phyloP scores from a whole-genome alignment of 2,797 vertebrate genomes.

The Synaphobranchus kaupii region DNA sequence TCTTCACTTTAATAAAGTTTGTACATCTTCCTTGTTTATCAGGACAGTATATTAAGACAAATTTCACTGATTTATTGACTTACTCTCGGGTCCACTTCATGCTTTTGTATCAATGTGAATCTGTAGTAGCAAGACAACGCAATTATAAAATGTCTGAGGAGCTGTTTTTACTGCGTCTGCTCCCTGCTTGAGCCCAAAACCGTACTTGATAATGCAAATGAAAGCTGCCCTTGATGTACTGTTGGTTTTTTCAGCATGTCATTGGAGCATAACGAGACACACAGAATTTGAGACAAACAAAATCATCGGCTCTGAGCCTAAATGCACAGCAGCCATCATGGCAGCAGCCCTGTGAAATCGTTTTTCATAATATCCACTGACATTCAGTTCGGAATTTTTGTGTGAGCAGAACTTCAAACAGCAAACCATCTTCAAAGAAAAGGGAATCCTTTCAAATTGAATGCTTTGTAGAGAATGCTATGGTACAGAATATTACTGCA shows the following conservation, averaged over 20 bases:
- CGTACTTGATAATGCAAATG: neutral
- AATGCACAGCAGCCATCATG: neutral
- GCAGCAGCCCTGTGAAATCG: neutral
- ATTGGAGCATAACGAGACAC: neutral
- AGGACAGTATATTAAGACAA: neutral
- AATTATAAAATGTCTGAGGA: slow-evolving; percentile 2
- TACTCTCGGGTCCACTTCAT: neutral
- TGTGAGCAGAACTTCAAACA: slow-evolving; percentile 12
- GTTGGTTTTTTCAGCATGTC: neutral
- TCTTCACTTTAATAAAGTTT: neutral
- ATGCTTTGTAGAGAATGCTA: neutral
- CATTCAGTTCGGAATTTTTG: neutral
- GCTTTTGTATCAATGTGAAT: neutral
- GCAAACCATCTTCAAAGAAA: slow-evolving; percentile 19
- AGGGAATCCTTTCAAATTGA: slow-evolving; percentile 1
- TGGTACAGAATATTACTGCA: neutral
- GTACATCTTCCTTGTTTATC: neutral
- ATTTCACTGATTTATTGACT: neutral
- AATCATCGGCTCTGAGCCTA: neutral
- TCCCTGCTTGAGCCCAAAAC: neutral
- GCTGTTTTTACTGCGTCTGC: neutral
- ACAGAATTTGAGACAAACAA: neutral
- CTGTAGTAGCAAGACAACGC: neutral
- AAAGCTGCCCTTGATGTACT: neutral
- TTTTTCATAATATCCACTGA: slow-evolving; percentile 15